Evolutionary conservation across 2,888 invertebrate genomes (phyloP).

Genomic region (Limnephilus lunatus): DNA sequence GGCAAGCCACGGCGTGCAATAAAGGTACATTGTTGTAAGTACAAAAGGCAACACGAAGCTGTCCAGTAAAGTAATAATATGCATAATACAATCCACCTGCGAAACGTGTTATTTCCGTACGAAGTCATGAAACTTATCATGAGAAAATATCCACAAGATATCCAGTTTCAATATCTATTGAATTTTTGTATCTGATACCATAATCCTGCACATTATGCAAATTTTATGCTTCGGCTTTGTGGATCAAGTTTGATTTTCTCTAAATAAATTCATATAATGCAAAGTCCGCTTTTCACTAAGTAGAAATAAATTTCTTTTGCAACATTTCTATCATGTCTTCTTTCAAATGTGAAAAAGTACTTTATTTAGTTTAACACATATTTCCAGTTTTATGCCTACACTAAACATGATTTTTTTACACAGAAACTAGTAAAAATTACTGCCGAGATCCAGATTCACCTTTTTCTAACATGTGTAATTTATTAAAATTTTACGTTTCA

Average conservation of each 20-base stretch:
- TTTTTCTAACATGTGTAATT: neutral
- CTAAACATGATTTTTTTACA: neutral
- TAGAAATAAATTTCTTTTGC: neutral
- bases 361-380: neutral
- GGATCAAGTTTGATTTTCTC: neutral
- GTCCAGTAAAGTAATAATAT: neutral
- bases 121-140: neutral
- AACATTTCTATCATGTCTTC: too few relatives aligned
- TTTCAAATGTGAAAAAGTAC: too few relatives aligned
- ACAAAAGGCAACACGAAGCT: neutral
- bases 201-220: neutral
- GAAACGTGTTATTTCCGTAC: neutral
- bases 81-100: conserved; percentile 2
- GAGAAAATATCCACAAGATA: neutral
- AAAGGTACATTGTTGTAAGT: neutral
- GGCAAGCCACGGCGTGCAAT: neutral
- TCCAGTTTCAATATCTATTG: neutral
- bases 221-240: neutral
- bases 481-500: neutral
- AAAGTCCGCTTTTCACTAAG: neutral
- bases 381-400: neutral
- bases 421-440: neutral
- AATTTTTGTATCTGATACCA: neutral
- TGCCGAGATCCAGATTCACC: neutral
- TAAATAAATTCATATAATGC: neutral